Conservation (phyloP, 2,888 invertebrate genomes). For the Ichneumon xanthorius region DNA sequence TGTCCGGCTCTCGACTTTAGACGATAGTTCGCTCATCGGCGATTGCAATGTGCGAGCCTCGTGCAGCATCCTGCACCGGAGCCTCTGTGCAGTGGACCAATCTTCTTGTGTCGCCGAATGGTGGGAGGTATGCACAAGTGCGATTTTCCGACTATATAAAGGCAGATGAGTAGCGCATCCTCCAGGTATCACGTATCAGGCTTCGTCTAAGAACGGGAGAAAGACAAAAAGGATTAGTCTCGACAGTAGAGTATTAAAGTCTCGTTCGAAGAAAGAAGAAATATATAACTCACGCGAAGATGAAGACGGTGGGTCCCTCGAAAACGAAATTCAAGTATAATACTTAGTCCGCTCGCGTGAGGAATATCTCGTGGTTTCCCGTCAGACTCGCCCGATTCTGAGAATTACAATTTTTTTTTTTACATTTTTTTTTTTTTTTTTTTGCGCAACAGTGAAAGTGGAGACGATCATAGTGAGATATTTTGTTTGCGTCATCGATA, state of each 20-base stretch:
- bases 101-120: conserved; percentile 53
- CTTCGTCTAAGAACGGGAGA: conserved; percentile 74
- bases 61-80: conserved; percentile 42
- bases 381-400: not conserved
- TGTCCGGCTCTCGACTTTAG: not conserved
- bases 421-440: conserved; percentile 56
- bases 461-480: conserved; percentile 70
- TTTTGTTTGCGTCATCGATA: not conserved
- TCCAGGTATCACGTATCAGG: conserved; percentile 79
- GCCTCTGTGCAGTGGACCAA: conserved; percentile 54
- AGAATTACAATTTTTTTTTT: not conserved
- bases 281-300: conserved; percentile 68
- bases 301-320: conserved; percentile 81
- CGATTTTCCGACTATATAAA: conserved; percentile 84
- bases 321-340: conserved; percentile 10
- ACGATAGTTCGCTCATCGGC: conserved; percentile 12
- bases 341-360: not conserved
- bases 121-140: conserved; percentile 76
- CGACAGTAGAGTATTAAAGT: not conserved
- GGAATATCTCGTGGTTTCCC: conserved; percentile 6
- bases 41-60: conserved; percentile 16
- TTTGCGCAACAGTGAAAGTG: conserved; percentile 82
- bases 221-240: conserved; percentile 47
- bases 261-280: conserved; percentile 36
- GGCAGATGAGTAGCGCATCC: conserved; percentile 79